Base-by-base conservation (phyloP, 2,888 invertebrate genomes). In the Hydraecia micacea region DNA sequence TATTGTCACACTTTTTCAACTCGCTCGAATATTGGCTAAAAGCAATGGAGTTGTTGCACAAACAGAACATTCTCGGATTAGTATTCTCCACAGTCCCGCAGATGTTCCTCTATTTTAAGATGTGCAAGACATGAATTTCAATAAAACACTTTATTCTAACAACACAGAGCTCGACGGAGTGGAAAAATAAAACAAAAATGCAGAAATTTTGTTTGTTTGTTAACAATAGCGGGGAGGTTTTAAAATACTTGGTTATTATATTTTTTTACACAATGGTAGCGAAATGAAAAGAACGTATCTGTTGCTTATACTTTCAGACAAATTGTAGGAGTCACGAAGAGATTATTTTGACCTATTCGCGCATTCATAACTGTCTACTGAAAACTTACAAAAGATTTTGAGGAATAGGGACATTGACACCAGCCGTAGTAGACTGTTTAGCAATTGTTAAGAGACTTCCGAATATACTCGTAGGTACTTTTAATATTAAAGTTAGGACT, bases 71-170 rank as follows among this genome's bases (percentile, higher is more conserved):
- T 39, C 28, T 7, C 8, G 60, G 39, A 79, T 87, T 86, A 86
- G 85, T 87, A 87, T 88, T 87, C 87, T 32, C 11, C 66, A 63
- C 75, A 55, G 77, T 63, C 55, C 62, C 69, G 32, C 87, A 86
- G 85, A 88, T 83, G 88, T 75, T 87, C 71, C 70, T 80, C 75
- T 78, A 85, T 85, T 82, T 82, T 78, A 76, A 80, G 75, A 85
- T 67, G 85, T 83, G 78, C 86, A 87, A 87, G 85, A 85, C 80
- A 74, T 75, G 87, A 87, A 85, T 87, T 87, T 87, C 80, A 87
- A 87, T 87, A 87, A 86, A 87, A 85, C 79, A 85, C 78, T 86
- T 83, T 87, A 80, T 68, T 70, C 72, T 68, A 60, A 78, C 73
- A 76, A 76, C 75, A 79, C 68, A 72, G 25, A 68, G 80, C 63